Evolutionary conservation across 1,140 invertebrate species (phyloP).

Genomic region (Eriosoma lanigerum): DNA sequence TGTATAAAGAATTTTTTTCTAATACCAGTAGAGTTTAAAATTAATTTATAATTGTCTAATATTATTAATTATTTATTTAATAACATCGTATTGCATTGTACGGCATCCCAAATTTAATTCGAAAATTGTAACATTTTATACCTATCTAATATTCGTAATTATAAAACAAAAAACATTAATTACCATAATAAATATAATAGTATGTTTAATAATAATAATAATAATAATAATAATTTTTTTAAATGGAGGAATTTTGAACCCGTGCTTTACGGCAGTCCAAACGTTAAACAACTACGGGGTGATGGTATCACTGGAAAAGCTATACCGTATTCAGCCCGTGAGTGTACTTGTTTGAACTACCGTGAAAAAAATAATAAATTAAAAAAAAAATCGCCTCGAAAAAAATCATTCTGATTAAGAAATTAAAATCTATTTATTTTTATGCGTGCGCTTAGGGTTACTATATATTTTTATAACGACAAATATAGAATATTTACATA

Average conservation of each 20-base stretch:
- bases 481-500: slow-evolving; percentile 17
- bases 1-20: neutral
- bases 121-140: slow-evolving; percentile 11
- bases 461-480: neutral
- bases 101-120: slow-evolving; percentile 24
- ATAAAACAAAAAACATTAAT: slow-evolving; percentile 2
- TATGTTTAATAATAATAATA: slow-evolving; percentile 39
- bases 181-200: slow-evolving; percentile 14
- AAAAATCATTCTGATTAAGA: slow-evolving; percentile 28
- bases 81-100: slow-evolving; percentile 5
- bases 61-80: slow-evolving; percentile 19
- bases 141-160: slow-evolving; percentile 22
- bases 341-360: neutral
- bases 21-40: neutral
- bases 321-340: neutral
- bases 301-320: neutral
- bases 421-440: slow-evolving; percentile 1
- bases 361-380: slow-evolving; percentile 19
- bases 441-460: slow-evolving; percentile 19
- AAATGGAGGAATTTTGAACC: slow-evolving; percentile 50
- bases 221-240: slow-evolving; percentile 20
- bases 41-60: slow-evolving; percentile 13
- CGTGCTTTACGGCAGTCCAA: slow-evolving; percentile 45
- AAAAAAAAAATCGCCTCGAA: slow-evolving; percentile 37
- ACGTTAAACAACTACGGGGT: neutral